Evolutionary conservation across 2,888 invertebrate genomes (phyloP).

Genomic region (Molanna angustata): DNA sequence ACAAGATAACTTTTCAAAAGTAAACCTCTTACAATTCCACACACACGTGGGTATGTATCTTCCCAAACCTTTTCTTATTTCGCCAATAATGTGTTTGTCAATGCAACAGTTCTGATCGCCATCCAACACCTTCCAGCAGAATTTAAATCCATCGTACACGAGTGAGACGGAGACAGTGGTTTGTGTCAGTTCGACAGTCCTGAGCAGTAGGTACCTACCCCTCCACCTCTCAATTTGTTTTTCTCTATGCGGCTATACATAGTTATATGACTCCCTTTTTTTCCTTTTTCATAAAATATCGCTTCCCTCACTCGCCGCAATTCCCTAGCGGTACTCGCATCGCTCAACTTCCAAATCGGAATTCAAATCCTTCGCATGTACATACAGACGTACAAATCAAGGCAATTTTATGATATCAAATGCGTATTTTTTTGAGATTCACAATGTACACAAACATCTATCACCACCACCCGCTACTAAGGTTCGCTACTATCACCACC

Average conservation of each 20-base stretch:
- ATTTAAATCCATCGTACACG: not conserved
- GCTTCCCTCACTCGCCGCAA: conserved; percentile 29
- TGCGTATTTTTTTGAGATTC: no score
- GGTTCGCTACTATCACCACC: no score
- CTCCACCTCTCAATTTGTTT: conserved; percentile 28
- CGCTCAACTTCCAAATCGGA: conserved; percentile 34
- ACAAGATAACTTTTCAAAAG: conserved; percentile 1
- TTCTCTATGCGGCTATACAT: conserved; percentile 10
- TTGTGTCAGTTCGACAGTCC: not conserved
- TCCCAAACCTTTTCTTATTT: conserved; percentile 6
- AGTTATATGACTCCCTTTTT: conserved; percentile 16
- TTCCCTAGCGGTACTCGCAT: conserved; percentile 31
- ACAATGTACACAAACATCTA: no score
- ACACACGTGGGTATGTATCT: conserved; percentile 11
- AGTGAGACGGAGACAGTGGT: not conserved
- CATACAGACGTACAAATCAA: not conserved
- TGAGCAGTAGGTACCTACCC: no score
- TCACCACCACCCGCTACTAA: no score
- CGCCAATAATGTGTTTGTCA: not conserved
- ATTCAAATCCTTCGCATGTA: conserved; percentile 32
- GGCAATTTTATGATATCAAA: not conserved
- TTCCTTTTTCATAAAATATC: conserved; percentile 23
- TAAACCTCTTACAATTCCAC: conserved; percentile 13
- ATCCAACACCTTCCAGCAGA: not conserved
- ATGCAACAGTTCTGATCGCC: not conserved